These are phyloP conservation scores for Margarornis squamiger DNA, from an alignment of 2,797 vertebrate species.

Conservation along the genomic window DNA sequence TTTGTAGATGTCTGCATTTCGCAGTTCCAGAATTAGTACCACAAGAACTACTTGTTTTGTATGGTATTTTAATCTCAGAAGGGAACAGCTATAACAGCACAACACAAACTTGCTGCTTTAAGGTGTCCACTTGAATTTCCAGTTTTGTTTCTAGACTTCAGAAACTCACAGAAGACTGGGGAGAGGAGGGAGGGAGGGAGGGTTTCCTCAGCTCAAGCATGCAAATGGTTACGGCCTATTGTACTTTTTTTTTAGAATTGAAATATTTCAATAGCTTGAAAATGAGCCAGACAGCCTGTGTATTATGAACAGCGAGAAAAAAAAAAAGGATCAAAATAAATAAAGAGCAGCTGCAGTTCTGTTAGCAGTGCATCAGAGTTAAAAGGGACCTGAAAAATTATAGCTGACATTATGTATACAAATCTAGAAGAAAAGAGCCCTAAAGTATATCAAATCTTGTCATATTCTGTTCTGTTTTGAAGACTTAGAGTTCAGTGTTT, in stretches of 20 bases:
- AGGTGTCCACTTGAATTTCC: not conserved
- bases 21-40: not conserved
- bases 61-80: not conserved
- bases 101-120: not conserved
- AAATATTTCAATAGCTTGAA: conserved; percentile 56
- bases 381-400: conserved; percentile 45
- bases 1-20: not conserved
- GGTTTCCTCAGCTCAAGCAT: not conserved
- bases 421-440: not conserved
- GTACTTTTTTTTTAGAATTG: conserved; percentile 11
- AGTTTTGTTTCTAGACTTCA: not conserved
- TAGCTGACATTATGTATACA: not conserved
- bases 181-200: not conserved
- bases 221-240: conserved; percentile 34
- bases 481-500: not conserved
- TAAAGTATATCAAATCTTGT: not conserved
- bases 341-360: conserved; percentile 44
- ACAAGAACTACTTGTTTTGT: not conserved
- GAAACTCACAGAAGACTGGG: not conserved
- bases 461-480: not conserved
- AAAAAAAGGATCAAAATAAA: conserved; percentile 20
- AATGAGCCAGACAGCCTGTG: conserved; percentile 32
- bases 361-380: conserved; percentile 6
- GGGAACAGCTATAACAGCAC: not conserved
- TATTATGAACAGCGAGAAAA: not conserved